These are phyloP conservation scores for Lordiphosa stackelbergi DNA, from an alignment of 1,140 invertebrate species.

Conservation along the genomic window DNA sequence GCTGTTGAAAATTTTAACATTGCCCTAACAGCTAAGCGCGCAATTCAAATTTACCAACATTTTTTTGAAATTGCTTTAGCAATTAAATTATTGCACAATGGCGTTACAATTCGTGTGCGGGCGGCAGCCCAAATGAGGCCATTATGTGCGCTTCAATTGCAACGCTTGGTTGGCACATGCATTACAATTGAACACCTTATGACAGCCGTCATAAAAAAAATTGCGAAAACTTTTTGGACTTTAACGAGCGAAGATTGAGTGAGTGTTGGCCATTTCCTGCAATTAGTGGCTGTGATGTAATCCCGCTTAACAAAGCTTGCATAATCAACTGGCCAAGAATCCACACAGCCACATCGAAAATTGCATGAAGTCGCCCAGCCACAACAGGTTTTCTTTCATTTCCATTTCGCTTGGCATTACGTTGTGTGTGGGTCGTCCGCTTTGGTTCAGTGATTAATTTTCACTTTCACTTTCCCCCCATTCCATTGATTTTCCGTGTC, in stretches of 20 bases:
- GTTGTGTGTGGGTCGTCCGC: constrained; percentile 21
- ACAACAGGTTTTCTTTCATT: constrained; percentile 61
- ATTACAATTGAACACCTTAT: constrained; percentile 20
- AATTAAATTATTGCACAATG: no score
- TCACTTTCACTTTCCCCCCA: constrained; percentile 38
- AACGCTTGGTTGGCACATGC: not conserved
- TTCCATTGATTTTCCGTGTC: constrained; percentile 26
- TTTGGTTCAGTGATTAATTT: constrained; percentile 51
- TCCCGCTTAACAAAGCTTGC: constrained; percentile 40
- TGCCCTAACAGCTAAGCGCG: not conserved
- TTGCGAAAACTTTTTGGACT: constrained; percentile 33
- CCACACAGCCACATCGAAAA: no score
- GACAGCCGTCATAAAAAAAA: constrained; percentile 22
- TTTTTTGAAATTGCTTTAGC: no score
- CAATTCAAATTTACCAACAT: no score
- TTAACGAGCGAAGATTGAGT: constrained; percentile 15
- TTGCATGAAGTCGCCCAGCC: constrained; percentile 14
- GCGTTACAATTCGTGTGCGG: constrained; percentile 27
- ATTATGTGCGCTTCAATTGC: constrained; percentile 45
- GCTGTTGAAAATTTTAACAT: not conserved
- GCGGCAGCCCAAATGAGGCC: constrained; percentile 35
- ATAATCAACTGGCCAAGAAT: constrained; percentile 68
- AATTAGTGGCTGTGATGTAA: constrained; percentile 65
- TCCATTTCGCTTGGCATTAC: constrained; percentile 40
- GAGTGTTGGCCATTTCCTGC: constrained; percentile 45